These are phyloP conservation scores for Acanthopleura granulata DNA, from an alignment of 2,888 invertebrate genomes.

Conservation along the genomic window DNA sequence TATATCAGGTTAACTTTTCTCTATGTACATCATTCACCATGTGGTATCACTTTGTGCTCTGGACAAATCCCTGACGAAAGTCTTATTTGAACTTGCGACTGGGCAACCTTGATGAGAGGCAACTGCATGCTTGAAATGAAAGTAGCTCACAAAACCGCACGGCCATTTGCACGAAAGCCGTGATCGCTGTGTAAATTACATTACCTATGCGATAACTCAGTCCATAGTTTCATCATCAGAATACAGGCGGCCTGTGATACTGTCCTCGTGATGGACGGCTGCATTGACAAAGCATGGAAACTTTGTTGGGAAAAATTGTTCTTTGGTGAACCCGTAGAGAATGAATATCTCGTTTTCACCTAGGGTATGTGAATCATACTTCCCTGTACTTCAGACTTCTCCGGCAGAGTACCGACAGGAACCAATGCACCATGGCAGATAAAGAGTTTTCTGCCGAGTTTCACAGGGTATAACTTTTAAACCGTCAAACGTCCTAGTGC, in stretches of 20 bases:
- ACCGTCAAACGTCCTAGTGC: neutral
- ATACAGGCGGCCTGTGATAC: neutral
- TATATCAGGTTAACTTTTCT: no score
- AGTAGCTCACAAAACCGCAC: no score
- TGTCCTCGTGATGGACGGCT: neutral
- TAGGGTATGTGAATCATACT: neutral
- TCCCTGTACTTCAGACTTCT: neutral
- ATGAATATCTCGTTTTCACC: neutral
- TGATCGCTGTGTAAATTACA: neutral
- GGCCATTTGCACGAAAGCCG: no score
- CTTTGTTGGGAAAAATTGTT: neutral
- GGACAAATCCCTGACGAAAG: no score
- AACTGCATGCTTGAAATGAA: no score
- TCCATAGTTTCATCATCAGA: neutral
- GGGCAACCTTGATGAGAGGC: no score
- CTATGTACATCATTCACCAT: no score
- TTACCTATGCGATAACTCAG: neutral
- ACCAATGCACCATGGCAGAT: neutral
- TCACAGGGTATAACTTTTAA: neutral
- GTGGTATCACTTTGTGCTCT: no score
- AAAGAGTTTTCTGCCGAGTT: neutral
- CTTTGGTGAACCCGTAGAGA: neutral
- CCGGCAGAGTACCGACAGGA: neutral
- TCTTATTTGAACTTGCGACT: no score
- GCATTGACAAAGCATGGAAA: neutral